phyloP scores from a whole-genome alignment of 1,140 invertebrate species.

The Lamellibrachia luymesi region DNA sequence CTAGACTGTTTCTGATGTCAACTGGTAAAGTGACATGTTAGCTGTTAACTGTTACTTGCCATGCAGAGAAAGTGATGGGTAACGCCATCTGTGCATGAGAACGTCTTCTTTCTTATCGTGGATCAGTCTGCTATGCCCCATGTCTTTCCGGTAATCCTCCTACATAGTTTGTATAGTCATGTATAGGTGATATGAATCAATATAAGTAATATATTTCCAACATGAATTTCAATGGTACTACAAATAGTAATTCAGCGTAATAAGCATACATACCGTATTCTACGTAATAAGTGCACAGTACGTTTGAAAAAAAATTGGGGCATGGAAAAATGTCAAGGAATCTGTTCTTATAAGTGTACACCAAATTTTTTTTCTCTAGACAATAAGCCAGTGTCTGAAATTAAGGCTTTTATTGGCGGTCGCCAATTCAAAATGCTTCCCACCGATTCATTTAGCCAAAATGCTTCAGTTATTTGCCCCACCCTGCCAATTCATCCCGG shows the following conservation, averaged over 20 bases:
- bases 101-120: constrained; percentile 65
- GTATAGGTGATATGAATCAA: background rate
- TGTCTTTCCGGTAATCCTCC: constrained; percentile 72
- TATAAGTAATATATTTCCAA: background rate
- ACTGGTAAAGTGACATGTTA: background rate
- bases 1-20: no score
- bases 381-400: no score
- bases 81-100: constrained; percentile 88
- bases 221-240: background rate
- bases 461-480: no score
- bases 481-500: no score
- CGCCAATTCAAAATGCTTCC: no score
- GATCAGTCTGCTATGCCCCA: constrained; percentile 71
- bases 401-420: no score
- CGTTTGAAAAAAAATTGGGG: background rate
- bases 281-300: background rate
- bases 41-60: constrained; percentile 58
- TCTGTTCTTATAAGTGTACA: no score
- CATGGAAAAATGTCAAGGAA: no score
- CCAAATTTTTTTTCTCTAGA: no score
- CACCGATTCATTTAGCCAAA: no score
- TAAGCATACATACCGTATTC: no score
- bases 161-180: constrained; percentile 29
- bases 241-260: no score
- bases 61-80: constrained; percentile 85